Base-by-base conservation (phyloP, 1,140 invertebrate species). In the Artemia franciscana region DNA sequence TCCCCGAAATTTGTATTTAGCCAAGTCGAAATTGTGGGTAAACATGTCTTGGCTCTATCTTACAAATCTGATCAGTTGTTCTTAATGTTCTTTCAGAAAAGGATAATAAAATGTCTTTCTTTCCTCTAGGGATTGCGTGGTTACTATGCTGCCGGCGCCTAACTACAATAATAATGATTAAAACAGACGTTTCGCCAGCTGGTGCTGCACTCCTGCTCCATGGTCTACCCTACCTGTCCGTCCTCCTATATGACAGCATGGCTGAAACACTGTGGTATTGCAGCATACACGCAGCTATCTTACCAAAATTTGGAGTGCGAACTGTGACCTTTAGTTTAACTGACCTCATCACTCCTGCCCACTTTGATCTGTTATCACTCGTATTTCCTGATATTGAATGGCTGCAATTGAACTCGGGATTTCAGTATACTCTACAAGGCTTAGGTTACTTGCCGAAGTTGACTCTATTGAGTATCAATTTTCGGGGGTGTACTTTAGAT, bases 211-310 rank as follows among this genome's bases (percentile, higher is more conserved):
- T 64, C 5, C 60, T 64, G 12, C 63, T 64, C 23, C 60, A 64
- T 57, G 63, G 63, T 24, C 23, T 64, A 25, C 63, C 63, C 21
- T 64, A 63, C 23, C 60, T 64, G 24, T 60, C 26, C 12, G 63
- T 61, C 15, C 28, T 64, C 15, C 57, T 64, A 9, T 64, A 64
- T 24, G 63, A 64, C 28, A 64, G 60, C 25, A 64, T 64, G 27
- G 63, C 63, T 25, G 63, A 64, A 57, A 64, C 63, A 3, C 24
- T 64, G 24, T 64, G 63, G 63, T 64, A 64, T 27, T 64, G 63
- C 18, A 61, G 59, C 9, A 60, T 64, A 3, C 59, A 64, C 57
- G 30, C 63, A 61, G 63, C 63, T 12, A 56, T 62, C 27, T 64
- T 57, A 12, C 63, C 63, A 18, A 64, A 64, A 18, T 64, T 64